Conservation (phyloP, 2,797 vertebrate species). For the Diplodus sargus region DNA sequence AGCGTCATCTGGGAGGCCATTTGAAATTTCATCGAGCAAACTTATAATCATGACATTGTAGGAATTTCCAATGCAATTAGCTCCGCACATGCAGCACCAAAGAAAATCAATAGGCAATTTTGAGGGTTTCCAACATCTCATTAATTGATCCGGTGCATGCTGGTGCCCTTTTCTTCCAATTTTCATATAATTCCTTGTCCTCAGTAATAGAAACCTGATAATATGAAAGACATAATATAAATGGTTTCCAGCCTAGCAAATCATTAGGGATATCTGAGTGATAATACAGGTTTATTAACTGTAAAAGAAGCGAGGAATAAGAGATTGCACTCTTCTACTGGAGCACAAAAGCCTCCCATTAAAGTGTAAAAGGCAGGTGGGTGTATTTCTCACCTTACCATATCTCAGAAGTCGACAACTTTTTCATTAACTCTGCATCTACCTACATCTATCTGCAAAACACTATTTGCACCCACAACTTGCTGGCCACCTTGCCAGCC, state of each 20-base stretch:
- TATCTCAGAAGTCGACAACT: constrained; percentile 6
- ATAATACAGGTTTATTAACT: constrained; percentile 17
- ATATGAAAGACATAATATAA: constrained; percentile 24
- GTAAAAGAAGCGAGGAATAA: neutral
- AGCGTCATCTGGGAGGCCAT: constrained; percentile 53
- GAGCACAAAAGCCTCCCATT: constrained; percentile 2
- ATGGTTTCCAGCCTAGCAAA: constrained; percentile 14
- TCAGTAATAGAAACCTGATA: constrained; percentile 41
- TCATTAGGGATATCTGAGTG: constrained; percentile 10
- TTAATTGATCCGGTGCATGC: constrained; percentile 61
- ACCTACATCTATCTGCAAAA: constrained; percentile 27
- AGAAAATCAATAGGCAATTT: constrained; percentile 74
- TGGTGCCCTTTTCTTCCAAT: constrained; percentile 16
- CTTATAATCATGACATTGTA: constrained; percentile 44
- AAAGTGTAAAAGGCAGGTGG: constrained; percentile 7
- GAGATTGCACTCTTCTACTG: neutral
- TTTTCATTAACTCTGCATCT: constrained; percentile 5
- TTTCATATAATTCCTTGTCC: constrained; percentile 40
- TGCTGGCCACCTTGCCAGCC: constrained; percentile 50
- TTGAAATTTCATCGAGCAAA: constrained; percentile 61
- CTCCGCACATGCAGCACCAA: neutral
- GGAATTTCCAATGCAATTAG: constrained; percentile 60
- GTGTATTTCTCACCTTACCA: constrained; percentile 3
- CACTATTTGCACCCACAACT: constrained; percentile 45
- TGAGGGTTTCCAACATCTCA: constrained; percentile 53